Evolutionary conservation across 1,140 invertebrate genomes (phyloP).

Genomic region (Brachionus paranguensis): DNA sequence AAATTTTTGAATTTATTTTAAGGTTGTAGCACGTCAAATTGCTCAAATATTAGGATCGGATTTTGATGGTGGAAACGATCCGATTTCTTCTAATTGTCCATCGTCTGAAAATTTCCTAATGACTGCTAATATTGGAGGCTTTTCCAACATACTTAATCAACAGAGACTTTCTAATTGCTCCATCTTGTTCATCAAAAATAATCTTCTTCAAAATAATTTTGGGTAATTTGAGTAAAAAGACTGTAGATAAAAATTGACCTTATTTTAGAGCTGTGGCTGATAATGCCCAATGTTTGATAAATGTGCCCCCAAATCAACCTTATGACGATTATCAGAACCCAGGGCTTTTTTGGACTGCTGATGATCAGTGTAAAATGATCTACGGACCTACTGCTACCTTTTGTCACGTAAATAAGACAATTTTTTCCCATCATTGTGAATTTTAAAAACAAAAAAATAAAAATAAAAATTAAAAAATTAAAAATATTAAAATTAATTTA

Average conservation of each 20-base stretch:
- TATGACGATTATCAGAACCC: slow-evolving; percentile 18
- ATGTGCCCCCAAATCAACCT: background rate
- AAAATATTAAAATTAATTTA: no score
- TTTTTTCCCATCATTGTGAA: background rate
- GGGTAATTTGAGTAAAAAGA: background rate
- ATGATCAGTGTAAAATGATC: slow-evolving; percentile 38
- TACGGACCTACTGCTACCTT: slow-evolving; percentile 12
- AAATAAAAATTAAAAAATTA: no score
- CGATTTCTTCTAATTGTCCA: background rate
- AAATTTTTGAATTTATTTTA: background rate
- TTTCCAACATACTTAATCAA: slow-evolving; percentile 19
- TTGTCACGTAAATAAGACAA: background rate
- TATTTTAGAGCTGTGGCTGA: background rate
- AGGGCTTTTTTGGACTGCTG: slow-evolving; percentile 13
- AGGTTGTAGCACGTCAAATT: slow-evolving; percentile 17
- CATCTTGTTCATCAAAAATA: background rate
- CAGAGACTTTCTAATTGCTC: slow-evolving; percentile 10
- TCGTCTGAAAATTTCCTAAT: slow-evolving; percentile 24
- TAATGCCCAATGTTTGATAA: background rate
- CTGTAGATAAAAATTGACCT: background rate
- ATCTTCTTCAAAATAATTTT: background rate
- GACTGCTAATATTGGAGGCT: background rate
- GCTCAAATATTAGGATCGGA: slow-evolving; percentile 2
- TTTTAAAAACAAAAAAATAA: background rate
- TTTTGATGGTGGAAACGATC: background rate